Percentiles rank a stretch among this genome's conserved stretches.
Conservation (phyloP, 2,797 vertebrate genomes). For the Anguilla megastoma region DNA sequence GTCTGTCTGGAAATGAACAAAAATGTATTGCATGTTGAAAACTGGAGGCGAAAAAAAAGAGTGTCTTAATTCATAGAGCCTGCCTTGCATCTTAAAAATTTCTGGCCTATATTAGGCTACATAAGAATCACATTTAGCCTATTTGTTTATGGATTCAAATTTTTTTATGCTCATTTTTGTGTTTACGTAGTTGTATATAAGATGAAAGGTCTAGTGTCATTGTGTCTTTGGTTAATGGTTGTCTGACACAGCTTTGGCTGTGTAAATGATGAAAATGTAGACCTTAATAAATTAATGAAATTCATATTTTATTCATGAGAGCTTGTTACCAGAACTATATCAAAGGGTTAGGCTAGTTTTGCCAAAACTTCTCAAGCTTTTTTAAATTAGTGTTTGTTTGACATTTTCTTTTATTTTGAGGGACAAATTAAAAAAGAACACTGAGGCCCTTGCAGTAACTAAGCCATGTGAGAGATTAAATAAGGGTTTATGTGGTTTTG, state of each 20-base stretch:
- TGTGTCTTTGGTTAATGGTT: neutral
- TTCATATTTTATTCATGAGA: neutral
- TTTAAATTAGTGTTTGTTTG: neutral
- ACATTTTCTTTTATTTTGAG: neutral
- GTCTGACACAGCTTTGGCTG: neutral
- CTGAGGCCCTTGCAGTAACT: neutral
- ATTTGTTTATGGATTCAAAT: neutral
- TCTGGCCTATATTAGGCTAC: neutral
- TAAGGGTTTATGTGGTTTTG: neutral
- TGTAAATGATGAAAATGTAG: neutral
- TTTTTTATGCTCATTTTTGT: neutral
- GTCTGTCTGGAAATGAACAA: conserved; percentile 31
- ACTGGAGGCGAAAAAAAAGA: neutral
- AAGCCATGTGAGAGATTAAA: neutral
- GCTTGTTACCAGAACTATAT: neutral
- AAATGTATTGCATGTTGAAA: conserved; percentile 25
- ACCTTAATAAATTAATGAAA: neutral
- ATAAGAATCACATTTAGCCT: neutral
- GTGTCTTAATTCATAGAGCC: neutral
- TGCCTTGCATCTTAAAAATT: neutral
- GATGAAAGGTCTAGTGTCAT: neutral
- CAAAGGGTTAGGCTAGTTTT: neutral
- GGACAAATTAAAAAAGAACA: neutral
- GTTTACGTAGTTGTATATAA: neutral
- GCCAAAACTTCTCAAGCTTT: neutral